Percentiles rank a stretch among this genome's conserved stretches.
phyloP scores from a whole-genome alignment of 2,888 invertebrate species.

The Tenthredo scrophulariae region DNA sequence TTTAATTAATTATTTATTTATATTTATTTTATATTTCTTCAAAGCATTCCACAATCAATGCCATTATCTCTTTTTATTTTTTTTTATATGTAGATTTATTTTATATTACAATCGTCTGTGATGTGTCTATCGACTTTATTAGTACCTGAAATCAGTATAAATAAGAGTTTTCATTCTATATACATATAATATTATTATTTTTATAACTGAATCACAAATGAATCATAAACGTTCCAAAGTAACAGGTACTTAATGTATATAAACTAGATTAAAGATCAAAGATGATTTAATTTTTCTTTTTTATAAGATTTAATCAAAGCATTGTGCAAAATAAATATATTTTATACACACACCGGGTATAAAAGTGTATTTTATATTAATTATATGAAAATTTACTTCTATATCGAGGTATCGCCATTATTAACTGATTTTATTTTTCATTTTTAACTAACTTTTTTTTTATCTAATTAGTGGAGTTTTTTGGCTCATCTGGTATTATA shows the following conservation, averaged over 20 bases:
- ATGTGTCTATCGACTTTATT: conserved; percentile 34
- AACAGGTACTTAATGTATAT: conserved; percentile 4
- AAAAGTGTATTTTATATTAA: background rate
- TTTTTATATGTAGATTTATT: background rate
- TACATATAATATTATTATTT: conserved; percentile 8
- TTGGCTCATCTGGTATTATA: background rate
- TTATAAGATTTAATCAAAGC: background rate
- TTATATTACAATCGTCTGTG: conserved; percentile 29
- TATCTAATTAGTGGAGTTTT: background rate
- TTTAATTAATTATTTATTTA: background rate
- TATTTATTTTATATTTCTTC: background rate
- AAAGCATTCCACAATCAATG: background rate
- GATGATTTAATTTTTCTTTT: background rate
- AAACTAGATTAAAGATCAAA: background rate
- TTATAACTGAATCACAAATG: background rate
- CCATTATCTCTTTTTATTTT: no score
- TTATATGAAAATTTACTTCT: background rate
- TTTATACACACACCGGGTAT: background rate
- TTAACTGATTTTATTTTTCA: conserved; percentile 24
- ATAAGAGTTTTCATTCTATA: conserved; percentile 23
- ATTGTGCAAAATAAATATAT: background rate
- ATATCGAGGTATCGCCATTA: background rate
- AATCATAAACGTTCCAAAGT: background rate
- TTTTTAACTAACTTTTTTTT: conserved; percentile 11
- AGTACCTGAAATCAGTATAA: conserved; percentile 34